These are phyloP conservation scores for Synergus laeviventris DNA, from an alignment of 2,888 invertebrate species.

Conservation along the genomic window DNA sequence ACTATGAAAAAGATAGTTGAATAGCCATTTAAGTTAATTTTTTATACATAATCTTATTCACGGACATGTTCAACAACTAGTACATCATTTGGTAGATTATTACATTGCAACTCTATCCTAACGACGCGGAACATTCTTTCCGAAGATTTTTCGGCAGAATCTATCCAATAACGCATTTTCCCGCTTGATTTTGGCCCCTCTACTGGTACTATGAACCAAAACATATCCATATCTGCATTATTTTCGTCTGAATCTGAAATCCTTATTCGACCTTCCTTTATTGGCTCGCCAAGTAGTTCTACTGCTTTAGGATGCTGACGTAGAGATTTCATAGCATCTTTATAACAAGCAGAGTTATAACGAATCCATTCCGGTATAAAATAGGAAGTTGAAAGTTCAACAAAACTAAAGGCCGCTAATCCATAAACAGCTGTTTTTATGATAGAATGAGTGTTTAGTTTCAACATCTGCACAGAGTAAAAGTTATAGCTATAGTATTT, in stretches of 20 bases:
- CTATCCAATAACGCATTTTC: slow-evolving; percentile 52
- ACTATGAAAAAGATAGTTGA: background rate
- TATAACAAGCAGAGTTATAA: slow-evolving; percentile 73
- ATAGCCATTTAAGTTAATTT: background rate
- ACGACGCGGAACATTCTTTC: background rate
- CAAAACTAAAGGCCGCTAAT: background rate
- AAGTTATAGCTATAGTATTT: background rate
- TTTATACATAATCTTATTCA: background rate
- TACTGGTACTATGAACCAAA: slow-evolving; percentile 82
- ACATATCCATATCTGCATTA: slow-evolving; percentile 77
- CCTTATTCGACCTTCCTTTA: slow-evolving; percentile 82
- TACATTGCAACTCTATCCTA: background rate
- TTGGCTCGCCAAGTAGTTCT: slow-evolving; percentile 84
- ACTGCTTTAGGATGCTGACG: slow-evolving; percentile 80
- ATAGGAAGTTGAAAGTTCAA: background rate
- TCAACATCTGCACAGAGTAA: slow-evolving; percentile 4
- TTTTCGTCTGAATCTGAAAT: slow-evolving; percentile 70
- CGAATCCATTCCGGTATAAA: background rate
- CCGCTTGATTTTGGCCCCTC: slow-evolving; percentile 83
- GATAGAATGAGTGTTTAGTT: background rate
- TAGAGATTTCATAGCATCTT: slow-evolving; percentile 80
- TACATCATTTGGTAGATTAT: background rate
- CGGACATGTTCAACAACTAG: background rate
- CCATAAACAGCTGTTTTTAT: background rate
- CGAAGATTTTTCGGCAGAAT: background rate